A percentile compares a stretch with the other conserved stretches of the same genome.
phyloP scores from a whole-genome alignment of 1,140 invertebrate species.

The Platorchestia sp. region DNA sequence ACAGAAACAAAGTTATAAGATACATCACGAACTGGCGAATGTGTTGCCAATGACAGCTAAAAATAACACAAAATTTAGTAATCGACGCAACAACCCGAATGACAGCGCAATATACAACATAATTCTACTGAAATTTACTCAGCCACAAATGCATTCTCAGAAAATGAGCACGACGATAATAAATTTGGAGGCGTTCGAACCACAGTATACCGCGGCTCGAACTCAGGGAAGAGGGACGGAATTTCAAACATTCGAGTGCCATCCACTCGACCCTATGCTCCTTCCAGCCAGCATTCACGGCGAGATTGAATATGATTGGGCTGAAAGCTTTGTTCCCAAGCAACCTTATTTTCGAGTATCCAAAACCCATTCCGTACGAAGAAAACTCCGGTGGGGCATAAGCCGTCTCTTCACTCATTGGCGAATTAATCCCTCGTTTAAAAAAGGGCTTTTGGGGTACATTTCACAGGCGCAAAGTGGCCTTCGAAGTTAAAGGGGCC shows the following conservation, averaged over 20 bases:
- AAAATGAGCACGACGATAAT: not conserved
- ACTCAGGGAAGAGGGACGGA: not conserved
- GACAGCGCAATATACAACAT: not conserved
- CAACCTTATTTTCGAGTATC: not conserved
- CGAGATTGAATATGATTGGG: not conserved
- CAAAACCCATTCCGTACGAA: not conserved
- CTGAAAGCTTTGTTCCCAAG: not conserved
- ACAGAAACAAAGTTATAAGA: too few relatives aligned
- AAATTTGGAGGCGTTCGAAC: not conserved
- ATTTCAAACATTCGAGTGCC: not conserved
- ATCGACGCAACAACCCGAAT: too few relatives aligned
- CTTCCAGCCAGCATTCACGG: not conserved
- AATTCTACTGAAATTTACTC: not conserved
- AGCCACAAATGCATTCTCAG: not conserved
- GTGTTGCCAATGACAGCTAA: too few relatives aligned
- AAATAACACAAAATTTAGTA: too few relatives aligned
- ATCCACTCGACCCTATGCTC: not conserved
- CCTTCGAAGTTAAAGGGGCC: not conserved
- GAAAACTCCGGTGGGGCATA: not conserved
- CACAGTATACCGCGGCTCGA: too few relatives aligned
- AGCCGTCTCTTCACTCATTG: not conserved
- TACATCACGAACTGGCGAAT: too few relatives aligned
- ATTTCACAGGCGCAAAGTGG: not conserved
- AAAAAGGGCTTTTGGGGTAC: not conserved
- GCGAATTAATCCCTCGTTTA: not conserved